Evolutionary conservation across 1,140 invertebrate genomes (phyloP), one percentile per base, ranked within the genome.

Genomic region (Tribolium castaneum): DNA sequence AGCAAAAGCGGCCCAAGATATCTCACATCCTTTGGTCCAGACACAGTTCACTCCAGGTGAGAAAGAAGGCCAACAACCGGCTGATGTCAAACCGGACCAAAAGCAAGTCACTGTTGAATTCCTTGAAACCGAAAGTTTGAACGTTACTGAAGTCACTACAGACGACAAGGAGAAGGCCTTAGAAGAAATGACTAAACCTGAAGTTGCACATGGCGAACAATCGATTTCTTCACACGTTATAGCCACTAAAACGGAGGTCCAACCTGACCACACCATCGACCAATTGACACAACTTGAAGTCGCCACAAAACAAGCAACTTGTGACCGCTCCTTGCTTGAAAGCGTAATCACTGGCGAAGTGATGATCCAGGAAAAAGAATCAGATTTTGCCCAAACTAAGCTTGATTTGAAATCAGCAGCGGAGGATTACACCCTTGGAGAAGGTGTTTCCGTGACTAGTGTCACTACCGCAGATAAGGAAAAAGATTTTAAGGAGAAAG

Each of bases 391-490:
- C 75, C 72, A 84, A 77, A 75, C 84, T 6, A 82, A 87, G 77
- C 86, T 87, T 0, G 73, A 83, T 10, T 81, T 82, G 19, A 88
- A 85, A 84, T 86, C 71, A 78, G 90, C 90, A 10, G 80, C 85
- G 50, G 49, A 87, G 6, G 82, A 87, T 76, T 87, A 89, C 76
- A 87, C 90, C 80, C 84, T 88, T 12, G 88, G 87, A 7, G 86
- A 89, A 82, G 76, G 87, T 78, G 35, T 91, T 9, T 85, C 85
- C 35, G 84, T 91, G n/a, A 89, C 88, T 7, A 78, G 87, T 22
- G 83, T 91, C n/a, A 87, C 86, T 10, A 50, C 87, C 7, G 87
- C 84, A n/a, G 88, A 90, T 49, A 90, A 89, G 80, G 91, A 91
- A 83, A 83, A 79, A 56, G 39, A 78, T 10, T 80, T 89, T 7